Conservation (phyloP, 2,797 vertebrate genomes). For the Sciurus vulgaris region DNA sequence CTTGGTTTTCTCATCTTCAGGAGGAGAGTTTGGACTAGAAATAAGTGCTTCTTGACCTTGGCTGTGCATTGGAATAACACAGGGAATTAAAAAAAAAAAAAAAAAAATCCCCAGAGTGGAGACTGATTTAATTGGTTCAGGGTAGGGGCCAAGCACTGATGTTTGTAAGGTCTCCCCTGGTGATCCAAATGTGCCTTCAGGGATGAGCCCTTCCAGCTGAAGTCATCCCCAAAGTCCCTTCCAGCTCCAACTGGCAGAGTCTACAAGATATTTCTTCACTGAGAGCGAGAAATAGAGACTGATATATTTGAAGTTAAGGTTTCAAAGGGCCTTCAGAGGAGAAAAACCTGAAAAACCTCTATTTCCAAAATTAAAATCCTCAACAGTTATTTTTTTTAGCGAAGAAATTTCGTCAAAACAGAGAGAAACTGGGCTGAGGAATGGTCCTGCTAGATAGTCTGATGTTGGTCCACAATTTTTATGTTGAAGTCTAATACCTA, state of each 20-base stretch:
- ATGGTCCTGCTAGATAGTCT: neutral
- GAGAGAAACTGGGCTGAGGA: neutral
- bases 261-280: neutral
- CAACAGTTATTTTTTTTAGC: neutral
- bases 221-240: neutral
- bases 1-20: conserved; percentile 23
- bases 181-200: neutral
- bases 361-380: neutral
- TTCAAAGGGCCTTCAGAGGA: neutral
- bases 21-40: neutral
- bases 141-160: too few species aligned
- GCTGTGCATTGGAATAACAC: neutral
- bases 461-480: neutral
- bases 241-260: neutral
- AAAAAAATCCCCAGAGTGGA: neutral
- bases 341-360: neutral
- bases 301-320: neutral
- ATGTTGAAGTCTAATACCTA: neutral
- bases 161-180: neutral
- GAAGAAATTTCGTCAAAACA: neutral
- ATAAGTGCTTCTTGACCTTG: neutral
- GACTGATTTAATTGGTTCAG: neutral
- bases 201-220: neutral
- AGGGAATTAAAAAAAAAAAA: neutral
- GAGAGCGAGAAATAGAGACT: neutral